Evolutionary conservation across 2,797 vertebrate genomes (phyloP).

Genomic region (Eutrigla gurnardus): DNA sequence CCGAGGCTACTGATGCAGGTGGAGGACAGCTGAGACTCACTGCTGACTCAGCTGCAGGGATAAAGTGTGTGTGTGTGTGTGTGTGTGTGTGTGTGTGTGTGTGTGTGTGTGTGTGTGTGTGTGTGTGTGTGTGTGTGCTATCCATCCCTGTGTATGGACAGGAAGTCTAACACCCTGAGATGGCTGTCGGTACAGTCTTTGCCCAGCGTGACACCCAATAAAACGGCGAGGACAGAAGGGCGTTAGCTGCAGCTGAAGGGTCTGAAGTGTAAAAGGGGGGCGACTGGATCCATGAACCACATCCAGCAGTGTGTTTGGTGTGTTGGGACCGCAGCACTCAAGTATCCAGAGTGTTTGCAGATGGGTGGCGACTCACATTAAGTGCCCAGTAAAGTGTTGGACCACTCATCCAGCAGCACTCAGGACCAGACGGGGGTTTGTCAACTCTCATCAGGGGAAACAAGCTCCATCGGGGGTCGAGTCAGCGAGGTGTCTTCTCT

Average conservation of each 20-base stretch:
- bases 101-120: neutral
- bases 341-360: neutral
- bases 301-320: conserved; percentile 8
- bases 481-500: neutral
- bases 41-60: conserved; percentile 7
- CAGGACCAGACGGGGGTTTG: neutral
- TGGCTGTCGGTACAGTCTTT: conserved; percentile 15
- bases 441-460: neutral
- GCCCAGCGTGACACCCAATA: conserved; percentile 40
- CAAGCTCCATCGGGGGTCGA: neutral
- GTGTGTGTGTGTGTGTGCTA: neutral
- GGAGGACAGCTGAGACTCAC: conserved; percentile 12
- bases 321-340: neutral
- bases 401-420: neutral
- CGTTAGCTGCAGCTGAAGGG: conserved; percentile 28
- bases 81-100: neutral
- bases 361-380: conserved; percentile 11
- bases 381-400: neutral
- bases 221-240: conserved; percentile 40
- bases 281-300: conserved; percentile 36
- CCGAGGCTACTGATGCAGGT: conserved; percentile 33
- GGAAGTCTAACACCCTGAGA: conserved; percentile 46
- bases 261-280: conserved; percentile 38
- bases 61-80: neutral
- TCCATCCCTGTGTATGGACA: conserved; percentile 42